Percentiles rank a stretch among this genome's conserved stretches.
Conservation (phyloP, 2,888 invertebrate species). For the Apamea sordens region DNA sequence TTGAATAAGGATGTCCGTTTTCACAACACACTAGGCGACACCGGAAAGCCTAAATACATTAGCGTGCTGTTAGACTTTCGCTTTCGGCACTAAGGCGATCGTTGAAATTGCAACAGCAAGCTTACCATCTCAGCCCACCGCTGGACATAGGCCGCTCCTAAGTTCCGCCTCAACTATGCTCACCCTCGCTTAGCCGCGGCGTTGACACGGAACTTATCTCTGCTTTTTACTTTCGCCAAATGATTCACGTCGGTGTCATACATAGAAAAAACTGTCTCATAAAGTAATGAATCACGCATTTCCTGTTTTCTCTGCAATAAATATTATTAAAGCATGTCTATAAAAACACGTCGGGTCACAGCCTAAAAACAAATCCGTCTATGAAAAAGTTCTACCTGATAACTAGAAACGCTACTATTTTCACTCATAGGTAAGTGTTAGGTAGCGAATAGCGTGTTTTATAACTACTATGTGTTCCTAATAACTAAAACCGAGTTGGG, state of each 20-base stretch:
- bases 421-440: background rate
- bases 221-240: constrained; percentile 46
- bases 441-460: no score
- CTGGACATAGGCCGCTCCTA: background rate
- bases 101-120: background rate
- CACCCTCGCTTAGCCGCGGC: background rate
- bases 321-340: background rate
- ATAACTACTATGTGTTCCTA: background rate
- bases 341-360: background rate
- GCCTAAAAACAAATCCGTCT: background rate
- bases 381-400: background rate
- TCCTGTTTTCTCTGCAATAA: constrained; percentile 33
- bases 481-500: background rate
- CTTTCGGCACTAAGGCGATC: no score
- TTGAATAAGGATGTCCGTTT: background rate
- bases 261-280: constrained; percentile 17
- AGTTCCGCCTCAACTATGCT: background rate
- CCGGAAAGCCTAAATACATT: background rate
- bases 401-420: background rate
- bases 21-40: background rate
- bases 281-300: constrained; percentile 37
- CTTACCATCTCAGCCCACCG: background rate
- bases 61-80: background rate
- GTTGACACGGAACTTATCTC: constrained; percentile 13
- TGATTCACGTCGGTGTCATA: constrained; percentile 30